Percentiles rank a stretch among this genome's conserved stretches.
phyloP scores from a whole-genome alignment of 2,113 vertebrate genomes.

The Pangasianodon hypophthalmus region DNA sequence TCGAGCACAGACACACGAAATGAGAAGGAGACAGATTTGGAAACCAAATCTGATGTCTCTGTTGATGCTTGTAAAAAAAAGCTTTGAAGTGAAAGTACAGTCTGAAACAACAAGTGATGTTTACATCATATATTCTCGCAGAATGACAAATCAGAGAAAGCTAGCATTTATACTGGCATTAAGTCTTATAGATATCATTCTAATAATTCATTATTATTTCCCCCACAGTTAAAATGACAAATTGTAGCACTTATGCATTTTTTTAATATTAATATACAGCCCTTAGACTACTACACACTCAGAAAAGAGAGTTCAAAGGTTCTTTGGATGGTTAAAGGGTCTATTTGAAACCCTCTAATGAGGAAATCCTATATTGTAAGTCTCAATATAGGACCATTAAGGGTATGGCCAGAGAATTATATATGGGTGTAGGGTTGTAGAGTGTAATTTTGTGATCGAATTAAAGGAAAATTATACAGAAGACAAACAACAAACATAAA shows the following conservation, averaged over 20 bases:
- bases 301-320: not conserved
- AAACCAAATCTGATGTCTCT: not conserved
- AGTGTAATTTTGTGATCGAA: not conserved
- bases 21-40: not conserved
- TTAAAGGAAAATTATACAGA: not conserved
- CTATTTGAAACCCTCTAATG: not conserved
- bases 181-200: not conserved
- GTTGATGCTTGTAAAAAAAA: not conserved
- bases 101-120: not conserved
- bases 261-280: not conserved
- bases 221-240: not conserved
- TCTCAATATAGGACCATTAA: not conserved
- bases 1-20: not conserved
- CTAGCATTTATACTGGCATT: not conserved
- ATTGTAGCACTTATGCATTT: not conserved
- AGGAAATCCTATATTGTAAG: not conserved
- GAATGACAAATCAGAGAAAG: not conserved
- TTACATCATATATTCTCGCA: too few species aligned
- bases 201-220: not conserved
- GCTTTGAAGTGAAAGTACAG: conserved; percentile 6
- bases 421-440: not conserved
- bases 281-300: not conserved
- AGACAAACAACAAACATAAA: not conserved
- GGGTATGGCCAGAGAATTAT: not conserved
- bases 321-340: not conserved